Conservation (phyloP, 2,888 invertebrate species). For the Nemoura dubitans region DNA sequence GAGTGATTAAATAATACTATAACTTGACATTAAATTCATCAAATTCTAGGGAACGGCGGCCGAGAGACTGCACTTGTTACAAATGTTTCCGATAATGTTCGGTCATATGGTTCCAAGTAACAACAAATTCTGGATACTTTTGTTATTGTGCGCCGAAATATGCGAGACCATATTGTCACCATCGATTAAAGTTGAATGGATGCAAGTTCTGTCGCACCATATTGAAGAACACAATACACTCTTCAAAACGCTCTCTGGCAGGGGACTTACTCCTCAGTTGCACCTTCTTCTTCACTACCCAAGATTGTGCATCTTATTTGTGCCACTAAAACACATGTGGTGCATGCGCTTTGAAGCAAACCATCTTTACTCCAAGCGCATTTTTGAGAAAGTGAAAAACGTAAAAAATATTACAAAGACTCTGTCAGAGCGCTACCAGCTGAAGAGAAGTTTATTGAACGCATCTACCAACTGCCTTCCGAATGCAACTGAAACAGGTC, state of each 20-base stretch:
- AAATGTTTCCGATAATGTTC: background rate
- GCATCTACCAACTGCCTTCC: slow-evolving; percentile 12
- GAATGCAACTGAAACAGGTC: background rate
- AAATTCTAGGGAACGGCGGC: background rate
- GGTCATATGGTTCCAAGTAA: slow-evolving; percentile 4
- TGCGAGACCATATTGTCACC: background rate
- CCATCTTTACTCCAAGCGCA: background rate
- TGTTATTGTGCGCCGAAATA: slow-evolving; percentile 7
- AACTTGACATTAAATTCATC: background rate
- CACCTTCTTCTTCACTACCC: slow-evolving; percentile 4
- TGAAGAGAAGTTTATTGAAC: slow-evolving; percentile 7
- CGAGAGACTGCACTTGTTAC: slow-evolving; percentile 7
- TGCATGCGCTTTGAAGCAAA: background rate
- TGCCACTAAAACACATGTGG: background rate
- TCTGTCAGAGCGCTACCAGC: background rate
- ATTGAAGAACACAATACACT: slow-evolving; percentile 7
- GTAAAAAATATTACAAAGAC: background rate
- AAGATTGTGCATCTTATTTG: slow-evolving; percentile 12
- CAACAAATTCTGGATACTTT: slow-evolving; percentile 1
- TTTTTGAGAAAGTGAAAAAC: slow-evolving; percentile 3
- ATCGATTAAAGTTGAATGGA: background rate
- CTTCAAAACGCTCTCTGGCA: background rate
- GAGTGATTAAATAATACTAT: background rate
- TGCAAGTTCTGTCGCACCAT: slow-evolving; percentile 1
- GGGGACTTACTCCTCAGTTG: background rate